Conservation (phyloP, 2,888 invertebrate genomes). For the Tetranychus piercei region DNA sequence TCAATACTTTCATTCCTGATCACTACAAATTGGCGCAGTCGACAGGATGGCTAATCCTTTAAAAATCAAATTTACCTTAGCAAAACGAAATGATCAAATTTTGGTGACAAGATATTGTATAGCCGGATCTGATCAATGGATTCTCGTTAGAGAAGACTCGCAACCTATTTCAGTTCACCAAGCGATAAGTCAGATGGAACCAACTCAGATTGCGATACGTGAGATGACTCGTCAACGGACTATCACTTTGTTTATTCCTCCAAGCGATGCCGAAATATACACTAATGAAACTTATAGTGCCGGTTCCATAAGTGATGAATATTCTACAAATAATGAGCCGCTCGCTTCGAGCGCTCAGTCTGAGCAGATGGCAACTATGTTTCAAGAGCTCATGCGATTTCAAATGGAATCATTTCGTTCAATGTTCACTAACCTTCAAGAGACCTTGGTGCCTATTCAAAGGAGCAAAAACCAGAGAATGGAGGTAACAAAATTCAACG, state of each 20-base stretch:
- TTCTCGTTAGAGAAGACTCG: not conserved
- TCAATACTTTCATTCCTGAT: too few species aligned
- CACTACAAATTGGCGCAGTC: not conserved
- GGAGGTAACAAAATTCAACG: not conserved
- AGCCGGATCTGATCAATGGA: not conserved
- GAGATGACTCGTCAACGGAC: too few species aligned
- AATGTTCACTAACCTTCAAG: not conserved
- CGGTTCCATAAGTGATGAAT: too few species aligned
- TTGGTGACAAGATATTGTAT: not conserved
- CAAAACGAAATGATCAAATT: not conserved
- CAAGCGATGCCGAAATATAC: too few species aligned
- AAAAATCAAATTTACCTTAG: not conserved
- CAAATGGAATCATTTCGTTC: not conserved
- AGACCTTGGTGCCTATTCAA: not conserved
- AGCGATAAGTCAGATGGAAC: too few species aligned
- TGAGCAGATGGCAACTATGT: not conserved
- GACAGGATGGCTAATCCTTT: not conserved
- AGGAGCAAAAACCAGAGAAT: not conserved
- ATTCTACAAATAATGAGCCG: too few species aligned
- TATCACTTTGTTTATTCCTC: too few species aligned
- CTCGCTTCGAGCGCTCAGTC: too few species aligned
- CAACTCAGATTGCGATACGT: too few species aligned
- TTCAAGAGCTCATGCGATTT: not conserved
- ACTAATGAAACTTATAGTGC: too few species aligned
- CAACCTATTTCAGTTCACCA: not conserved